Base-by-base conservation (phyloP, 1,140 invertebrate species). In the Manduca sexta region DNA sequence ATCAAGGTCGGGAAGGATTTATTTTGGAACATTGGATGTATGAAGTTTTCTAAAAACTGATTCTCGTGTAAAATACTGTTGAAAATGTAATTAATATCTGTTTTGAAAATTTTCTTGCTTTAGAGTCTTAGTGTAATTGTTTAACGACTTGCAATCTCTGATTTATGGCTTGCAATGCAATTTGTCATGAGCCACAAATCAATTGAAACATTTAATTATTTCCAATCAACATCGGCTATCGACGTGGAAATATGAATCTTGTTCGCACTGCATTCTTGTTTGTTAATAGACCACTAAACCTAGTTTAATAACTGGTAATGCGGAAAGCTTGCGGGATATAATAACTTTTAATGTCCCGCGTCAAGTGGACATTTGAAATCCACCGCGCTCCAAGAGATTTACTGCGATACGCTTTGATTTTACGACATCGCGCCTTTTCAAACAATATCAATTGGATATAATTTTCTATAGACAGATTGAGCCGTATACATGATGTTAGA, bases 351-450 rank as follows among this genome's bases (percentile, higher is more conserved):
- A 68, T 74, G 56, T 53, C 39, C 60, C 67, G 62, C 74, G 57
- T 65, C 63, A 71, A 77, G 67, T 69, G 67, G 69, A 69, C 75
- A 74, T 62, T 64, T 71, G 34, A 61, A 69, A 76, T 76, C 69
- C 63, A 67, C 60, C 35, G 49, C 55, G 56, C 66, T 59, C 53
- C 52, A 47, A 49, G 55, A 79, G 75, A 82, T 82, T 78, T 76
- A 76, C 72, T 57, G 58, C 66, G 67, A 57, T 54, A 76, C 71
- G 69, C 64, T 73, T 76, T 75, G 63, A 81, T 75, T 70, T 68
- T 56, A 64, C 54, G 52, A 67, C 64, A 57, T 58, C 48, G 46
- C 48, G 58, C 52, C 61, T 64, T 60, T 64, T 55, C 56, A 59
- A 57, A 51, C 54, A 53, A 42, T 67, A 55, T 69, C 56, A 69